Evolutionary conservation across 2,113 vertebrate genomes (phyloP).

Genomic region (Fregata magnificens): DNA sequence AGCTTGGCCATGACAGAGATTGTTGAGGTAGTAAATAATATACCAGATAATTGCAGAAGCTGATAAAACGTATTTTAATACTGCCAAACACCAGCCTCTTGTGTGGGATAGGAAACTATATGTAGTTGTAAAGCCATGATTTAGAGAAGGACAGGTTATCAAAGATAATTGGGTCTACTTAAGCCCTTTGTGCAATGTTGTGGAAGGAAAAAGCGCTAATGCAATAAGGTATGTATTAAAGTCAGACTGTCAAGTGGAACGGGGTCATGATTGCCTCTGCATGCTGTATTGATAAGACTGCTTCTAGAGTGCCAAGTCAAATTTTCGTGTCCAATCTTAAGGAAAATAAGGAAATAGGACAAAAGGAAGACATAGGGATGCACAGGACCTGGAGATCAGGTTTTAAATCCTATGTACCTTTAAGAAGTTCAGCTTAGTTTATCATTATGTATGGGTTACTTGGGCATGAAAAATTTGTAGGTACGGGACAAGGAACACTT

Average conservation of each 20-base stretch:
- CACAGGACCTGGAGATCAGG: not conserved
- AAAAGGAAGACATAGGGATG: not conserved
- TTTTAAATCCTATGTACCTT: not conserved
- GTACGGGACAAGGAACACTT: not conserved
- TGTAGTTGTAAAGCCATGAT: not conserved
- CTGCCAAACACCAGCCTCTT: not conserved
- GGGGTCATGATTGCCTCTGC: not conserved
- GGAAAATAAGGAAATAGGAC: not conserved
- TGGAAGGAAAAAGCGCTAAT: not conserved
- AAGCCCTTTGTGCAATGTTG: not conserved
- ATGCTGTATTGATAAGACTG: not conserved
- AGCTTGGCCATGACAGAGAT: not conserved
- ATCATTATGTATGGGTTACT: not conserved
- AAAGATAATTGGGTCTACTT: not conserved
- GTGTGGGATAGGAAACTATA: not conserved
- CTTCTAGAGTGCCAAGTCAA: not conserved
- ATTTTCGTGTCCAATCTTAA: not conserved
- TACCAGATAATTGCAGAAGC: not conserved
- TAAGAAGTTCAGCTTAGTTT: not conserved
- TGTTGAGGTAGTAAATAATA: constrained; percentile 2
- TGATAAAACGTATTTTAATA: not conserved
- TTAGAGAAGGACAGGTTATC: not conserved
- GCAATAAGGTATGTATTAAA: not conserved
- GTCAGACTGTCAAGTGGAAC: not conserved
- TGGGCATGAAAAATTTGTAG: not conserved